A percentile compares a stretch with the other conserved stretches of the same genome.
phyloP scores from a whole-genome alignment of 2,113 vertebrate species.

The Australoheros scitulus region DNA sequence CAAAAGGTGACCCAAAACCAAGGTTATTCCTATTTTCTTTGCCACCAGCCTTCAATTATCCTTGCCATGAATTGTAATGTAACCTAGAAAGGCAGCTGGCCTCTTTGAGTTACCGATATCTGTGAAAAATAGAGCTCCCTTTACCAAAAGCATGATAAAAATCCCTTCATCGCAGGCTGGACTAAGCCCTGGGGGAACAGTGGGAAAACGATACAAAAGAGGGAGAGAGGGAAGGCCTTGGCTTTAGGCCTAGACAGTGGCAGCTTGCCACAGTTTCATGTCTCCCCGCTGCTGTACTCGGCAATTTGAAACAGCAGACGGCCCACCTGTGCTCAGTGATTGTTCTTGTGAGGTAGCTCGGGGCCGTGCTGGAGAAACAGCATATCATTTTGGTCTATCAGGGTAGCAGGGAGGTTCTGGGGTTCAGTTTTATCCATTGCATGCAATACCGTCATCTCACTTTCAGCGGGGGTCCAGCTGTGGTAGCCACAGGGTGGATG shows the following conservation, averaged over 20 bases:
- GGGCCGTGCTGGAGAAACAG: neutral
- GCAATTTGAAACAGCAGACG: constrained; percentile 39
- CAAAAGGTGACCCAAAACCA: constrained; percentile 6
- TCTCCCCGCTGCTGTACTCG: constrained; percentile 29
- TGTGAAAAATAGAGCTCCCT: constrained; percentile 22
- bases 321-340: constrained; percentile 50
- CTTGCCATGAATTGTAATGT: neutral
- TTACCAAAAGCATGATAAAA: constrained; percentile 42
- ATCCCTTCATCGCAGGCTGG: constrained; percentile 35
- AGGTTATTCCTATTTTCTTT: constrained; percentile 1
- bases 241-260: constrained; percentile 44
- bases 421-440: neutral
- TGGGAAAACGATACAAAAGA: constrained; percentile 38
- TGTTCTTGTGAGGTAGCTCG: constrained; percentile 18
- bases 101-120: constrained; percentile 33
- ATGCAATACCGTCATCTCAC: neutral
- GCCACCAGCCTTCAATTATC: neutral
- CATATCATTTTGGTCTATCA: neutral
- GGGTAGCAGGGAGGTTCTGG: constrained; percentile 50
- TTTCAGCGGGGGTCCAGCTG: neutral
- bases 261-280: constrained; percentile 48
- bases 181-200: constrained; percentile 26
- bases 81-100: constrained; percentile 29
- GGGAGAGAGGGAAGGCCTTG: constrained; percentile 27
- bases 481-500: constrained; percentile 15